Base-by-base conservation (phyloP, 2,888 invertebrate species). In the Lasioglossum calceatum region DNA sequence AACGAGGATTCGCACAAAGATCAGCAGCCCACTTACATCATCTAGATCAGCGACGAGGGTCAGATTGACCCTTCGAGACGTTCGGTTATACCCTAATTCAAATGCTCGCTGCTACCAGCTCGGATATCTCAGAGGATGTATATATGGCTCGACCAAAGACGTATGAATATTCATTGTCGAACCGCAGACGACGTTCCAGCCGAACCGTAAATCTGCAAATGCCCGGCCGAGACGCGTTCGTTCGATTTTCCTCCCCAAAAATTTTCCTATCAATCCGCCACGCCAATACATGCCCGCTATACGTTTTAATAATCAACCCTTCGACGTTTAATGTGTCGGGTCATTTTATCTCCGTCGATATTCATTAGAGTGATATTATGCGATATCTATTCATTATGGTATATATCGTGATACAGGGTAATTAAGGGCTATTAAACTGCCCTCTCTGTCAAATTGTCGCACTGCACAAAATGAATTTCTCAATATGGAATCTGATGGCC, bases 121-220 rank as follows among this genome's bases (percentile, higher is more conserved):
- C 71, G 47, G 64, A 79, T 79, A 85, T 83, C 79, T 73, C 67
- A 42, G 73, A 70, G 73, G 58, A 70, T 50, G 67, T 44, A 70
- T 77, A 81, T 39, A 77, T 32, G 70, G 79, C 50, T 64, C 71
- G 72, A 42, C 19, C 71, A 70, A 61, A 64, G 75, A 54, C 67
- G 61, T 76, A 85, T 82, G 82, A 82, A 82, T 85, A 85, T 85
- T 82, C 85, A 85, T 85, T 64, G 82, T 78, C 58, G n/a, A 70
- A 47, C 12, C 58, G 70, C 77, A 81, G 77, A 75, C 44, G 77
- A 75, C 44, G 54, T 36, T 12, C 74, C 47, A 78, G 73, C 12
- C 70, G 70, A 32, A 19, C 44, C 77, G 50, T 64, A 79, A 85
- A 85, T 79, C 71, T 79, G 44, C 47, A 76, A 77, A 64, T 54